These are phyloP conservation scores for Melieria crassipennis DNA, from an alignment of 2,888 invertebrate species.

Conservation along the genomic window DNA sequence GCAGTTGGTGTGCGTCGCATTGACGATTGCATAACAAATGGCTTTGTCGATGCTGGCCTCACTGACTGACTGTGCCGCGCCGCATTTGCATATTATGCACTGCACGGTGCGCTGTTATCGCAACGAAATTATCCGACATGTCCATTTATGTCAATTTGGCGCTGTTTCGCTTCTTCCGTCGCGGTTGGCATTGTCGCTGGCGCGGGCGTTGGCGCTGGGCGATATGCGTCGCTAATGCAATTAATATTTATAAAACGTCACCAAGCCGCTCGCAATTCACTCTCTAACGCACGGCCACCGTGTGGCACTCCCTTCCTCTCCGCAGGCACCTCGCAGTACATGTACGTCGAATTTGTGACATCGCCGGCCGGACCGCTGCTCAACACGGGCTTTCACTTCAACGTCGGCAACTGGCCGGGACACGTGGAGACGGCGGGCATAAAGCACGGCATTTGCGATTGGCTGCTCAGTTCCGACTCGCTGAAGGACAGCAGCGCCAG, in stretches of 20 bases:
- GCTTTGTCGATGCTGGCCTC: neutral
- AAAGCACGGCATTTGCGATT: constrained; percentile 86
- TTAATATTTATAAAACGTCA: constrained; percentile 46
- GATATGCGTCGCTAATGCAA: constrained; percentile 41
- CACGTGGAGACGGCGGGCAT: constrained; percentile 90
- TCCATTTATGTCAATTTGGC: constrained; percentile 26
- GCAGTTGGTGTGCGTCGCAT: neutral
- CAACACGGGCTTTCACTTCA: constrained; percentile 94
- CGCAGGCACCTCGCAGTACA: constrained; percentile 81
- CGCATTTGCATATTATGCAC: neutral
- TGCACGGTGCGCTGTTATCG: neutral
- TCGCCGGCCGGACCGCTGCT: constrained; percentile 89
- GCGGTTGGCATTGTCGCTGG: no score
- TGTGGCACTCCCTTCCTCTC: neutral
- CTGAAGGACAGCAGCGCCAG: constrained; percentile 81
- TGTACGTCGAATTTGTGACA: constrained; percentile 89
- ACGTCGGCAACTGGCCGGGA: constrained; percentile 94
- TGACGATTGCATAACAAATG: constrained; percentile 39
- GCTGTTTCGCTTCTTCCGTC: neutral
- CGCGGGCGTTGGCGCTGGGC: neutral
- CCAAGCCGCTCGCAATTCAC: constrained; percentile 32
- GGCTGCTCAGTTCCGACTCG: constrained; percentile 86
- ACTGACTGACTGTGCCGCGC: neutral
- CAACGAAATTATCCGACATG: neutral
- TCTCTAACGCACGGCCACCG: neutral